Evolutionary conservation across 2,797 vertebrate genomes (phyloP), one percentile per base, ranked within the genome.

Genomic region (Schizothorax lantsangensis): DNA sequence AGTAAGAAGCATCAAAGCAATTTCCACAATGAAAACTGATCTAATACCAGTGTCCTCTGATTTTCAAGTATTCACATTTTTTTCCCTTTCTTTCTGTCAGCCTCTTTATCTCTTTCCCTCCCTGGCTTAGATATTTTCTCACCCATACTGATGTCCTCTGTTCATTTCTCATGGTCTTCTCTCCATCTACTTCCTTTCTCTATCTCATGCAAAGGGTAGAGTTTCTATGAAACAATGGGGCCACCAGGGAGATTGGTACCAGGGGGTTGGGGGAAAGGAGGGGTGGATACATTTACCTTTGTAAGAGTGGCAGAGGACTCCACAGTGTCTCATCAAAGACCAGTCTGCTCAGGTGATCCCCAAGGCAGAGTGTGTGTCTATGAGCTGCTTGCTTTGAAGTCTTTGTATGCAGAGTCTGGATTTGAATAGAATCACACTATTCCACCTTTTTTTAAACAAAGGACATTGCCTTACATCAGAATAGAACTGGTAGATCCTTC

Each of bases 351-450:
- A 75, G 86, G 83, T 83, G 84, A 89, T 80, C 66, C 86, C 82
- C 80, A 36, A 75, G 72, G 73, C 81, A 57, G 30, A 30, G 84
- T 49, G 80, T 66, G 72, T 82, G 86, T 74, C 75, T 75, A 79
- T 81, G 89, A 83, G 62, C 66, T 80, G 59, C 23, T 59, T 79
- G 47, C 84, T 88, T 89, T 90, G 82, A 89, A 88, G 88, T 77
- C 84, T 91, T 91, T 91, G 90, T 91, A 88, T 88, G 86, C 87
- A 85, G 66, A n/a, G 33, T 36, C 40, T 78, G 78, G 54, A 85
- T 89, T 89, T 85, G 52, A 89, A 89, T 89, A 88, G 89, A 88
- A 87, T 91, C 82, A 80, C 84, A 89, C 71, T 75, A 84, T 81
- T 38, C 43, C 66, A 54, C 84, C 90, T 73, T 81, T 79, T 89